phyloP scores from a whole-genome alignment of 2,113 vertebrate species.

The Syngnathoides biaculeatus region DNA sequence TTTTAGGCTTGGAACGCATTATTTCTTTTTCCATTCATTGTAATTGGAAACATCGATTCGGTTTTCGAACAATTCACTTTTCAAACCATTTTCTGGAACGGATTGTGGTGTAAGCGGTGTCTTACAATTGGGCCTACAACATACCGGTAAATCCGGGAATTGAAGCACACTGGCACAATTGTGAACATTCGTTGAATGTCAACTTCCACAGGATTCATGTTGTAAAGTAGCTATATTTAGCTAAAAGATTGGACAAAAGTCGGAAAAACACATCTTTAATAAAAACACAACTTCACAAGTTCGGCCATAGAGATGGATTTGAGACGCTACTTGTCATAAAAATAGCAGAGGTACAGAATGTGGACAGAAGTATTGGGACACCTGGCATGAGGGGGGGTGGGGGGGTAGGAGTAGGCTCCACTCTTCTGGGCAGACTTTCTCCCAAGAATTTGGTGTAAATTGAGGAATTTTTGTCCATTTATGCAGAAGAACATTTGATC shows the following conservation, averaged over 20 bases:
- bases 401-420: not conserved
- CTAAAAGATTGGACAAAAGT: not conserved
- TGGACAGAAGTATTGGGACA: not conserved
- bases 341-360: not conserved
- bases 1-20: no score
- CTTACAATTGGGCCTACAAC: no score
- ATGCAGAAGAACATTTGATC: not conserved
- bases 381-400: not conserved
- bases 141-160: no score
- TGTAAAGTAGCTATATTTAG: not conserved
- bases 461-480: not conserved
- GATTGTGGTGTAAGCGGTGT: no score
- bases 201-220: not conserved
- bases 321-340: not conserved
- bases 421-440: not conserved
- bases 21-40: no score
- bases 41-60: no score
- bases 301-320: not conserved
- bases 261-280: not conserved
- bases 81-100: no score
- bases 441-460: not conserved
- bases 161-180: not conserved
- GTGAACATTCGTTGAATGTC: not conserved
- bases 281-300: not conserved
- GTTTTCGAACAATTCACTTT: no score